phyloP scores from a whole-genome alignment of 2,888 invertebrate species.

The Lasioglossum zephyrum region DNA sequence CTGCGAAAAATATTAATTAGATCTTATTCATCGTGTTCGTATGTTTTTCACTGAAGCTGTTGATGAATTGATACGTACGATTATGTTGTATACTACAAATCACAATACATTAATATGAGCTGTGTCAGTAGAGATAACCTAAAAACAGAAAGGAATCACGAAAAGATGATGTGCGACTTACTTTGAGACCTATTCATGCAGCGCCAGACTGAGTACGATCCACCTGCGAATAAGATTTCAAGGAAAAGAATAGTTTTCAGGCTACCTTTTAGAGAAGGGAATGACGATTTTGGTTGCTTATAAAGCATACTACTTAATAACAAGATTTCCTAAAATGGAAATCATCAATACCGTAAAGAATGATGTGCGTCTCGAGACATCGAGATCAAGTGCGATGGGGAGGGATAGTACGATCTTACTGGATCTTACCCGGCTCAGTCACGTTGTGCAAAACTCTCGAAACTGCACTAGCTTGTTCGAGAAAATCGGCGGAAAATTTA shows the following conservation, averaged over 20 bases:
- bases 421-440: constrained; percentile 45
- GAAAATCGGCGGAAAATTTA: constrained; percentile 47
- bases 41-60: neutral
- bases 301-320: constrained; percentile 86
- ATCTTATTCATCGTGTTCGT: neutral
- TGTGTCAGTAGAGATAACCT: constrained; percentile 57
- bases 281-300: constrained; percentile 86
- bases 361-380: constrained; percentile 73
- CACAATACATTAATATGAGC: constrained; percentile 14
- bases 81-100: neutral
- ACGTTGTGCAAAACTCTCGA: constrained; percentile 39
- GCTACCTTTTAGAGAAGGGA: constrained; percentile 82
- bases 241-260: constrained; percentile 86
- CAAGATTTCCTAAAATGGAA: constrained; percentile 82
- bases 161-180: constrained; percentile 81
- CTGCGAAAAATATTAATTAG: neutral
- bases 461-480: constrained; percentile 16
- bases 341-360: constrained; percentile 77
- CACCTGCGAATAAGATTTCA: constrained; percentile 87
- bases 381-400: constrained; percentile 67
- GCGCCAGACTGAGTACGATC: constrained; percentile 88
- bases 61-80: neutral
- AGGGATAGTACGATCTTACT: neutral
- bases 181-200: constrained; percentile 90
- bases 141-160: constrained; percentile 28